A percentile compares a stretch with the other conserved stretches of the same genome.
These are phyloP conservation scores for Entomobrya multifasciata DNA, from an alignment of 2,888 invertebrate genomes.

Conservation along the genomic window DNA sequence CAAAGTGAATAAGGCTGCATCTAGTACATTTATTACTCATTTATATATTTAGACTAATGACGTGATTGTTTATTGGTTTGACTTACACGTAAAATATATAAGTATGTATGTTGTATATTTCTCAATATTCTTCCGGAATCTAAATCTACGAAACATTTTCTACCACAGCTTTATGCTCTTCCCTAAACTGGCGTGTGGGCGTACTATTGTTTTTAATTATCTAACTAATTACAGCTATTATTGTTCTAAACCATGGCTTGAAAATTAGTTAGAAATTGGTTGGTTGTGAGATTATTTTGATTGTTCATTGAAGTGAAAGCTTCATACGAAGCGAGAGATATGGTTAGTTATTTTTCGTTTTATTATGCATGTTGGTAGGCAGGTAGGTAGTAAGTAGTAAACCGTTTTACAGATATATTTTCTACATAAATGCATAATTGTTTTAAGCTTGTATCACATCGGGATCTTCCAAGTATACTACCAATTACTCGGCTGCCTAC, in stretches of 20 bases:
- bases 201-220: background rate
- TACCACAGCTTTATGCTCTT: too few species aligned
- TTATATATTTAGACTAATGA: conserved; percentile 10
- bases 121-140: background rate
- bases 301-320: background rate
- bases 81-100: background rate
- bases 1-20: conserved; percentile 26
- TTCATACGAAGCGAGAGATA: conserved; percentile 13
- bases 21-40: conserved; percentile 39
- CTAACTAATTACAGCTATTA: background rate
- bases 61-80: conserved; percentile 31
- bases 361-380: background rate
- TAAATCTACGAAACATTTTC: background rate
- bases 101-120: background rate
- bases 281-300: conserved; percentile 4
- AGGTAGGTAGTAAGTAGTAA: background rate
- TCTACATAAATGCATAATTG: conserved; percentile 6
- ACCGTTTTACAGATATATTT: background rate
- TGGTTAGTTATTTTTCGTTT: conserved; percentile 25
- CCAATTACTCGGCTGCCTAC: too few species aligned
- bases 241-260: background rate
- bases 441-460: conserved; percentile 8
- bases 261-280: conserved; percentile 1
- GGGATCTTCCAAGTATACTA: background rate
- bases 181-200: too few species aligned